Base-by-base conservation (phyloP, 2,888 invertebrate genomes). In the Platynereis dumerilii region DNA sequence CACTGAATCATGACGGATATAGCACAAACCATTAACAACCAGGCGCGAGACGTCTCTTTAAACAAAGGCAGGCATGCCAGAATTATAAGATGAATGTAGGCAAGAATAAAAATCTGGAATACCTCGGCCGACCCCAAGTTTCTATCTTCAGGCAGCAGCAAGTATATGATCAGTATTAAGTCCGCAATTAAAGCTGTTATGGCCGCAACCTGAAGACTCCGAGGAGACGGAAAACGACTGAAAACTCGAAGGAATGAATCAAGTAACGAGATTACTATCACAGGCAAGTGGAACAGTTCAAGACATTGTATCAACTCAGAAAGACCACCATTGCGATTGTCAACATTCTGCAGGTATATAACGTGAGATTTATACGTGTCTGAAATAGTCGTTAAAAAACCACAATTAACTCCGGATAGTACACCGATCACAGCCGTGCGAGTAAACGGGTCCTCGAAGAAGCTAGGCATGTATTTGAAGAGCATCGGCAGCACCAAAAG, bases 151-250 rank as follows among this genome's bases (percentile, higher is more conserved):
- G 22, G 48, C n/a, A 48, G 7, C 7, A 48, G n/a, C n/a, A 48
- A 20, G 22, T 48, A 48, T 5, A 48, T 48, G 3, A 48, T n/a
- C 10, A 48, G 7, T 5, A 48, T n/a, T 48, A 48, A 22, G 22
- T 48, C 48, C 3, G 48, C 48, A n/a, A 48, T 22, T 3, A 48
- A n/a, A 48, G 48, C 48, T 5, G 48, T 48, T n/a, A 48, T n/a
- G n/a, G 48, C 48, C 5, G 48, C 48, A n/a, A 22, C 22, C 48
- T 48, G 48, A 48, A 48, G 48, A 48, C 48, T 48, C 17, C 22
- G 5, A 10, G 48, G 48, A 5, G 48, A 48, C 5, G 48, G 48
- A n/a, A 48, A 48, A 12, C 48, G 7, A n/a, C 48, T 48, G 48
- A 48, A 48, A 3, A 48, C 48, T 3, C 48, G n/a, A 5, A 48